A percentile compares a stretch with the other conserved stretches of the same genome.
Evolutionary conservation across 2,797 vertebrate genomes (phyloP).

Genomic region (Sebastes steindachneri): DNA sequence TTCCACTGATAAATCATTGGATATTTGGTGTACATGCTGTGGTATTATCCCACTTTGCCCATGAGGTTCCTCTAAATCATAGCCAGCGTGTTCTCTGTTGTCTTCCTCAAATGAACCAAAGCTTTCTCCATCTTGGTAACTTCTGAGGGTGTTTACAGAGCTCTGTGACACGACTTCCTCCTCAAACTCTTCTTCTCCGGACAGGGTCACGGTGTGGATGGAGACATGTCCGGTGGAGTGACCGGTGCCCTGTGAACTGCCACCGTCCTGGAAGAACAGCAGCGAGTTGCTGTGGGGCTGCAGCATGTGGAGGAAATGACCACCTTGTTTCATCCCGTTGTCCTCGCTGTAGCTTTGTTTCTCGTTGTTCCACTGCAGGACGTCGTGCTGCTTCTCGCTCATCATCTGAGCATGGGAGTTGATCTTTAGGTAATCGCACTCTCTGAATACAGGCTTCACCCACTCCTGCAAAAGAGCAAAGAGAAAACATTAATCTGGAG

Average conservation of each 20-base stretch:
- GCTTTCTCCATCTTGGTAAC: constrained; percentile 34
- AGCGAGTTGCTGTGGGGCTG: constrained; percentile 36
- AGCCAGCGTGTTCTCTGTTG: constrained; percentile 24
- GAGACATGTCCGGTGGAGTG: constrained; percentile 84
- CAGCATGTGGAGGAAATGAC: not conserved
- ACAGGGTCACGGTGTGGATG: constrained; percentile 90
- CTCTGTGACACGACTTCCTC: constrained; percentile 55
- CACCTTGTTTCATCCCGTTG: not conserved
- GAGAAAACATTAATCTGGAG: not conserved
- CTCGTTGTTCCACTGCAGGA: constrained; percentile 33
- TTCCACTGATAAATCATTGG: constrained; percentile 38
- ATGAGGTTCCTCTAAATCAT: not conserved
- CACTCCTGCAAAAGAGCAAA: constrained; percentile 84
- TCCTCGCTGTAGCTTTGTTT: constrained; percentile 40
- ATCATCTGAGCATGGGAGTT: constrained; percentile 54
- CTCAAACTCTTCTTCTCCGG: constrained; percentile 77
- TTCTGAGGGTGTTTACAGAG: constrained; percentile 37
- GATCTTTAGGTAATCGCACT: constrained; percentile 79
- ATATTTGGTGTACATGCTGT: constrained; percentile 44
- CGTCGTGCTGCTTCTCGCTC: constrained; percentile 38
- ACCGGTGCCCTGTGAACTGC: constrained; percentile 50
- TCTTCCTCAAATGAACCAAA: constrained; percentile 62
- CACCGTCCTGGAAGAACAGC: constrained; percentile 33
- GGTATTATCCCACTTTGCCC: constrained; percentile 27
- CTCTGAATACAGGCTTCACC: constrained; percentile 85